Evolutionary conservation across 2,888 invertebrate genomes (phyloP).

Genomic region (Diaphora mendica): DNA sequence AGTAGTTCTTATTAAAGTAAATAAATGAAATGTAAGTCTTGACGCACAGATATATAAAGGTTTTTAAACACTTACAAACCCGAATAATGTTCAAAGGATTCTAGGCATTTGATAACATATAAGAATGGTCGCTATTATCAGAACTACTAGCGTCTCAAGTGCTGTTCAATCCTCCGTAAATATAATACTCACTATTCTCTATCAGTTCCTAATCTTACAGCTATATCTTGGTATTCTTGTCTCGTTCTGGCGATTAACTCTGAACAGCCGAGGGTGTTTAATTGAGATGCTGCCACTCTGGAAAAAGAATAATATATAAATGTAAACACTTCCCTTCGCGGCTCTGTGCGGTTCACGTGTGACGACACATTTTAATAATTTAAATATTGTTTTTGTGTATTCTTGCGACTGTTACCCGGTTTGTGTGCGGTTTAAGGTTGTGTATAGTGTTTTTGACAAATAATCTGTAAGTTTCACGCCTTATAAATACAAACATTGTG

Average conservation of each 20-base stretch:
- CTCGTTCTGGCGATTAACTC: slow-evolving; percentile 97
- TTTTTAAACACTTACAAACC: not conserved
- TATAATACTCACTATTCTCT: slow-evolving; percentile 94
- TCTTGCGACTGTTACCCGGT: too few relatives aligned
- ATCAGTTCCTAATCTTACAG: slow-evolving; percentile 97
- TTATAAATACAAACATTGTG: too few relatives aligned
- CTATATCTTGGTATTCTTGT: slow-evolving; percentile 98
- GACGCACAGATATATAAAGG: not conserved
- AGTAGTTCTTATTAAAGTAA: not conserved
- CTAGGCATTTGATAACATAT: not conserved
- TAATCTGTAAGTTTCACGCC: too few relatives aligned
- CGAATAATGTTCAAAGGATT: not conserved
- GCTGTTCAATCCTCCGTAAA: not conserved
- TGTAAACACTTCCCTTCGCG: too few relatives aligned
- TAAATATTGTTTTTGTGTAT: too few relatives aligned
- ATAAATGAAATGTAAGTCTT: not conserved
- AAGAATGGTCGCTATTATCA: too few relatives aligned
- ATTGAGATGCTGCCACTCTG: slow-evolving; percentile 98
- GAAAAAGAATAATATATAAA: slow-evolving; percentile 43
- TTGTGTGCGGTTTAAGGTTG: too few relatives aligned
- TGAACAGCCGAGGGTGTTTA: slow-evolving; percentile 97
- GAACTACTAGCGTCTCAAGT: not conserved
- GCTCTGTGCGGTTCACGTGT: too few relatives aligned
- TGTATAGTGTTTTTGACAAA: too few relatives aligned
- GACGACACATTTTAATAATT: too few relatives aligned